A percentile compares a stretch with the other conserved stretches of the same genome.
These are phyloP conservation scores for Bugula neritina DNA, from an alignment of 2,888 invertebrate genomes.

Conservation along the genomic window DNA sequence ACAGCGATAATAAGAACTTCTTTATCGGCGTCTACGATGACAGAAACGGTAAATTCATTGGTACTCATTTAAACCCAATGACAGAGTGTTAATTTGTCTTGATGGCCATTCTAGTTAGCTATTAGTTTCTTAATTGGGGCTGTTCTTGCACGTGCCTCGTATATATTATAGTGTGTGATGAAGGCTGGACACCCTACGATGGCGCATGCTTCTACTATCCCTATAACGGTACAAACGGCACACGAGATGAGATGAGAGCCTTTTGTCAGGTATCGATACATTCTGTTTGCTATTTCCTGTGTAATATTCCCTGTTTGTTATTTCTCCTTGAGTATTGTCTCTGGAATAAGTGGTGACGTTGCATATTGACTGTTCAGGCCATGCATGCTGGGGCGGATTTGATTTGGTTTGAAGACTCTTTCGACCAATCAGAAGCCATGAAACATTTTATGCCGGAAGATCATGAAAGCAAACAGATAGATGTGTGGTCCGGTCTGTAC, in stretches of 20 bases:
- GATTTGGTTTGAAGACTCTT: slow-evolving; percentile 1
- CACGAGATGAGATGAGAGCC: neutral
- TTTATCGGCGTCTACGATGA: neutral
- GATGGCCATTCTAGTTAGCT: no score
- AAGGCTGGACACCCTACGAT: slow-evolving; percentile 2
- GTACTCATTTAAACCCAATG: no score
- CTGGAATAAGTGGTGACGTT: no score
- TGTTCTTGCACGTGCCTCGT: no score
- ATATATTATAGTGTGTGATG: slow-evolving; percentile 3
- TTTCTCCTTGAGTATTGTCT: no score
- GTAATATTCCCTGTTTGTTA: neutral
- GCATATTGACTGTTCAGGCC: no score
- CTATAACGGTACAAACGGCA: neutral
- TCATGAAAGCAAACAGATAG: neutral
- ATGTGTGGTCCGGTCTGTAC: neutral
- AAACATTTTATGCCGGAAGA: neutral
- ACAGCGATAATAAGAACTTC: neutral
- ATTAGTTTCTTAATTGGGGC: no score
- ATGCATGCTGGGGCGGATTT: neutral
- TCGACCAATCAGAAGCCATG: neutral
- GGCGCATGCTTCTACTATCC: neutral
- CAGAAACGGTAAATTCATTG: slow-evolving; percentile 12
- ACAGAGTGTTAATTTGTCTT: no score
- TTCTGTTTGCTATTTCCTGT: neutral
- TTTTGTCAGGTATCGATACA: neutral